Evolutionary conservation across 2,888 invertebrate genomes (phyloP), one percentile per base, ranked within the genome.

Genomic region (Dimorphilus gyrociliatus): DNA sequence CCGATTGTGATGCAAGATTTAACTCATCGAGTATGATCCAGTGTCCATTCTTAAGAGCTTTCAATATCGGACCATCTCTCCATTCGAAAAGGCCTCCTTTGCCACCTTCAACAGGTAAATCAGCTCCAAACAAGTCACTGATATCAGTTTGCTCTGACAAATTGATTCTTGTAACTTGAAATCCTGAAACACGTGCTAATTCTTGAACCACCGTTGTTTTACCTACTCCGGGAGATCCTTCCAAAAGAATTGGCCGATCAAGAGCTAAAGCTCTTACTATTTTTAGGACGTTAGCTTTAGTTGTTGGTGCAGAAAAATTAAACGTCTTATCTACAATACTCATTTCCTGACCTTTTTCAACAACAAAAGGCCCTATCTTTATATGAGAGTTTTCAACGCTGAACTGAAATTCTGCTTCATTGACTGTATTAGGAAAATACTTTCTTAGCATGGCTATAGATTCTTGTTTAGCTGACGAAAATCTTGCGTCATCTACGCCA

Each of bases 131-230:
- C 25, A 99, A 68, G 66, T 99, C 99, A 8, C 84, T 81, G 30
- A 97, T 75, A 63, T 99, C 97, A 21, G 97, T 99, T 67, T 99
- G 97, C 53, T 99, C 97, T 29, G 94, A 94, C 27, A 99, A 70
- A 69, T 99, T 99, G 35, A 99, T 85, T 26, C 97, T 71, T 33
- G 86, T 75, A 19, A 94, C 72, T 50, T 73, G 71, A 56, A 85
- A 75, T 2, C 84, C 81, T 2, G 85, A 74, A 6, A 74, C 73
- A 51, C 73, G 76, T 0, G 92, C 90, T 23, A 97, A 66, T 16
- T 86, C 86, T 31, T 77, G 75, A 2, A 99, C 81, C 32, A 92
- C 69, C 44, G 88, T 88, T 0, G 94, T 94, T 65, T 99, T 99
- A 3, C 97, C 97, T 14, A 94, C 92, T 2, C 97, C 97, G 3